Base-by-base conservation (phyloP, 35 echinoderm and acorn worm genomes). In the Ophioderma brevispina region DNA sequence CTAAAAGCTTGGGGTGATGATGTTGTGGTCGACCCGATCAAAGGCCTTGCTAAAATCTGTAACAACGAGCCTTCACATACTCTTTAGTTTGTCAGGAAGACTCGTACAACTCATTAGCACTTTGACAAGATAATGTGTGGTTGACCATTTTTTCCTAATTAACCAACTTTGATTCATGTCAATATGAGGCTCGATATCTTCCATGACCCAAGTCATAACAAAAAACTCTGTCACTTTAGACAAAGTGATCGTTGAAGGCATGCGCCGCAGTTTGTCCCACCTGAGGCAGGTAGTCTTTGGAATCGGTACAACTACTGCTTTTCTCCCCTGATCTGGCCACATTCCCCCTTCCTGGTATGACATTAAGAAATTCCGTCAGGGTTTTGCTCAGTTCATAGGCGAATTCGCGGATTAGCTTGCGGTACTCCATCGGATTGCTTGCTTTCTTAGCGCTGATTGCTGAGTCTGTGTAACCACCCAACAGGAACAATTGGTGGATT, bases 191-290 rank as follows among this genome's bases (percentile, higher is more conserved):
- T 78, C 39, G 36, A 92, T 87, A 36, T 79, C 49, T 28, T 85
- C 49, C 84, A 63, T 87, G 19, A 92, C 17, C 90, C 90, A 91
- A 17, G 34, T 32, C 34, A 39, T 55, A 11, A 92, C 80, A 31
- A 92, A 86, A 13, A 77, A 32, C 52, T 92, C 90, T 18, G 84
- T 36, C 11, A 92, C 31, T 63, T 92, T 92, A 33, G 82, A 56
- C 23, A 91, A 79, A 70, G 42, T 38, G 34, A 87, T 76, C 19
- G 83, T 87, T 38, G 86, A 59, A 11, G 90, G 87, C 0, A 92
- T 64, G 30, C 76, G 76, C 40, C 76, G 36, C 8, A 92, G 56
- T 86, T 80, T 36, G 28, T 92, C 42, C 76, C 56, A 76, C 13
- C 41, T 42, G 39, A 84, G 23, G 82, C 32, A 33, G 32, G 41